Percentiles rank a stretch among this genome's conserved stretches.
phyloP scores from a whole-genome alignment of 1,140 invertebrate genomes.

The Trichogramma pretiosum region DNA sequence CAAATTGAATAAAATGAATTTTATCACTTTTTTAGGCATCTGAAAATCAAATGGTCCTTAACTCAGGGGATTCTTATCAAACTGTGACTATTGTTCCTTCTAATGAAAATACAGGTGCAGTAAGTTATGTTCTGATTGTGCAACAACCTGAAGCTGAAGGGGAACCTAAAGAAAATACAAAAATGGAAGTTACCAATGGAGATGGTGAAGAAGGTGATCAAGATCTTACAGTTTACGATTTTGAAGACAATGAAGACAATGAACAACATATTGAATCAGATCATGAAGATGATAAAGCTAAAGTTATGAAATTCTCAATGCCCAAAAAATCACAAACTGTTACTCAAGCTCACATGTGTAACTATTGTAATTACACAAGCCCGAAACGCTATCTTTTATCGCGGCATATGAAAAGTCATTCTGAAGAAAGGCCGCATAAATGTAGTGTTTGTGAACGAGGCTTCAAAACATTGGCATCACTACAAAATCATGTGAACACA shows the following conservation, averaged over 20 bases:
- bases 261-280: conserved; percentile 51
- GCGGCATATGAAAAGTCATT: conserved; percentile 92
- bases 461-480: conserved; percentile 87
- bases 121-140: conserved; percentile 84
- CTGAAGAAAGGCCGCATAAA: conserved; percentile 88
- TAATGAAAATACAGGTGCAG: conserved; percentile 67
- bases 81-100: conserved; percentile 81
- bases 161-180: conserved; percentile 46
- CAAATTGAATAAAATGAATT: too few species aligned
- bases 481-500: conserved; percentile 94
- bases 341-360: conserved; percentile 71
- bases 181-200: conserved; percentile 50
- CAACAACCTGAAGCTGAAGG: conserved; percentile 59
- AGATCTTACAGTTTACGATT: conserved; percentile 58
- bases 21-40: background rate
- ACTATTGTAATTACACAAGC: conserved; percentile 84
- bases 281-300: conserved; percentile 62
- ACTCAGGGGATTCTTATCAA: conserved; percentile 62
- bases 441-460: conserved; percentile 89
- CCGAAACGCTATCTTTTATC: conserved; percentile 82
- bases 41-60: conserved; percentile 46
- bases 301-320: conserved; percentile 57
- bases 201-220: conserved; percentile 54
- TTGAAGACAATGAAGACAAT: conserved; percentile 55
- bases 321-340: conserved; percentile 63